These are phyloP conservation scores for Penaeus japonicus DNA, from an alignment of 1,140 invertebrate species.

Conservation along the genomic window DNA sequence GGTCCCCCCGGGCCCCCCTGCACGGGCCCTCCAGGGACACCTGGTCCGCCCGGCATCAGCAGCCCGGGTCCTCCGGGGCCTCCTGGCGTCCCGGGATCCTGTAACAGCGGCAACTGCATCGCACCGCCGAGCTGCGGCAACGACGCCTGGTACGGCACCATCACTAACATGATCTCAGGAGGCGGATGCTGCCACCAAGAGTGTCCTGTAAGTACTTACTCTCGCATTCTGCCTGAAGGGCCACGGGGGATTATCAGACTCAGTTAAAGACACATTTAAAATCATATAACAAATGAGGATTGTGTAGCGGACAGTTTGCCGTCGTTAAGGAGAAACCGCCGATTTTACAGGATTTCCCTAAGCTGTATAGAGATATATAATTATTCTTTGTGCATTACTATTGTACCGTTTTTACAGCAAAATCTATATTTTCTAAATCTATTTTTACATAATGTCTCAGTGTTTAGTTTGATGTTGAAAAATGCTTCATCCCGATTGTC, in stretches of 20 bases:
- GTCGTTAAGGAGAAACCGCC: no score
- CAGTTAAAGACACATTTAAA: not conserved
- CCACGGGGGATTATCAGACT: not conserved
- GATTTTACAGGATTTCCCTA: no score
- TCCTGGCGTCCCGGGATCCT: constrained; percentile 2
- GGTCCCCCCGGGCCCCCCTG: constrained; percentile 21
- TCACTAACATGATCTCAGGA: not conserved
- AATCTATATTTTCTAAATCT: no score
- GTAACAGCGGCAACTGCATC: not conserved
- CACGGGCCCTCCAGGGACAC: not conserved
- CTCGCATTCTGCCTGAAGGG: not conserved
- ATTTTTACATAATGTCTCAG: no score
- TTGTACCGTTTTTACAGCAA: no score
- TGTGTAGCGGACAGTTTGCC: no score
- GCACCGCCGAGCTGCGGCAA: not conserved
- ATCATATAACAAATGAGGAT: not conserved
- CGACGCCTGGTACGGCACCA: not conserved
- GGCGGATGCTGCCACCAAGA: not conserved
- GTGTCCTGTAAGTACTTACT: constrained; percentile 1
- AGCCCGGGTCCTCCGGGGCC: constrained; percentile 2
- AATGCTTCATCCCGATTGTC: no score
- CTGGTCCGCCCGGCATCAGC: constrained; percentile 17
- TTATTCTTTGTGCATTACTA: no score
- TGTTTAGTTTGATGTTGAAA: no score
- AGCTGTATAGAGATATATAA: no score